A percentile compares a stretch with the other conserved stretches of the same genome.
These are phyloP conservation scores for Belonocnema kinseyi DNA, from an alignment of 1,140 invertebrate species.

Conservation along the genomic window DNA sequence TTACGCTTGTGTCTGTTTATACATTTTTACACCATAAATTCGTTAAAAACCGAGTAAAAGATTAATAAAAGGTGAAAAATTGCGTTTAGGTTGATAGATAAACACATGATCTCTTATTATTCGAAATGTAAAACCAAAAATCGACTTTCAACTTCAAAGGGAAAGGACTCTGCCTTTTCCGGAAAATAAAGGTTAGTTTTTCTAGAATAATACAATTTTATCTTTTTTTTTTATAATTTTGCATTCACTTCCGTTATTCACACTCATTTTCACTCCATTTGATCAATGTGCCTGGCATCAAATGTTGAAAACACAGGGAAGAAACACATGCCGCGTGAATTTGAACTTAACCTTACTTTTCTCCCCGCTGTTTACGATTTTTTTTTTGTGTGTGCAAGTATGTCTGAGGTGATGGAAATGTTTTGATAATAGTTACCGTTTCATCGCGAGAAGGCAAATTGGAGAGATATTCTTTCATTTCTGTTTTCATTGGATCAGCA, in stretches of 20 bases:
- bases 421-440: slow-evolving; percentile 72
- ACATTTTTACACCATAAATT: too few relatives aligned
- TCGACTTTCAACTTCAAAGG: background rate
- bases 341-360: slow-evolving; percentile 6
- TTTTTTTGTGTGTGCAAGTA: background rate
- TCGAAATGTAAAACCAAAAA: background rate
- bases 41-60: background rate
- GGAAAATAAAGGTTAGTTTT: background rate
- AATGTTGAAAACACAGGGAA: background rate
- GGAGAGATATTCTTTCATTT: slow-evolving; percentile 81
- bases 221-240: background rate
- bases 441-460: slow-evolving; percentile 84
- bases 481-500: slow-evolving; percentile 83
- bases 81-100: background rate
- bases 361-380: background rate
- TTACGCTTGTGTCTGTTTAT: too few relatives aligned
- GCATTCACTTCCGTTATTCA: background rate
- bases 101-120: background rate
- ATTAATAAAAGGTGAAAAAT: background rate
- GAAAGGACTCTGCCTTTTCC: background rate
- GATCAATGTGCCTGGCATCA: too few relatives aligned
- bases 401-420: background rate
- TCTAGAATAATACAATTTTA: background rate
- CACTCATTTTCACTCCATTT: too few relatives aligned
- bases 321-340: background rate